A percentile compares a stretch with the other conserved stretches of the same genome.
Evolutionary conservation across 2,113 vertebrate species (phyloP).

Genomic region (Dermatemys mawii): DNA sequence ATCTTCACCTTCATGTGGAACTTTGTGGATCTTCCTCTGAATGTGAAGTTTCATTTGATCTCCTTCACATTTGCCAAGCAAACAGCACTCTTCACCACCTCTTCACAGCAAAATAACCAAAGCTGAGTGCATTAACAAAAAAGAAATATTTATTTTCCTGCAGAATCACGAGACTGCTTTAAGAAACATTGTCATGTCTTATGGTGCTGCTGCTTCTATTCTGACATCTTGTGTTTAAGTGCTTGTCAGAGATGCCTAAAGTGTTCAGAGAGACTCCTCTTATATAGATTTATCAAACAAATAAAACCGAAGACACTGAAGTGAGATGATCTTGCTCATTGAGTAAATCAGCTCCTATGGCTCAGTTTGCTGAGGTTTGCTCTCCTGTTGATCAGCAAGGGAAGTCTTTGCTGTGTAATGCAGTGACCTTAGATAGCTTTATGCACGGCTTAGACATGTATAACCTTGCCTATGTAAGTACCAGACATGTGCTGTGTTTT

Average conservation of each 20-base stretch:
- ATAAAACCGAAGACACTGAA: not conserved
- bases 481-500: not conserved
- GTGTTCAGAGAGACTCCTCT: not conserved
- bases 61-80: not conserved
- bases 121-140: not conserved
- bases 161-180: not conserved
- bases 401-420: not conserved
- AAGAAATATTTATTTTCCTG: accelerated
- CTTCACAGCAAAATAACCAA: not conserved
- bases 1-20: not conserved
- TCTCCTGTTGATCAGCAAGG: not conserved
- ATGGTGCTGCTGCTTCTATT: not conserved
- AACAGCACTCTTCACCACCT: not conserved
- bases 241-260: not conserved
- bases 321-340: not conserved
- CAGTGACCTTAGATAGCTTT: too few relatives aligned
- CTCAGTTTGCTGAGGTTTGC: accelerated
- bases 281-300: not conserved
- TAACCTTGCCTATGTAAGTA: not conserved
- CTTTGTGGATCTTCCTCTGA: not conserved
- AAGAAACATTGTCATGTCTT: not conserved
- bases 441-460: not conserved
- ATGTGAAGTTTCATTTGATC: not conserved
- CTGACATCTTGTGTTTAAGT: accelerated
- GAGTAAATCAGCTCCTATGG: not conserved